Percentiles rank a stretch among this genome's conserved stretches.
These are phyloP conservation scores for Rhabdomys dilectus DNA, from an alignment of 2,113 vertebrate genomes.

Conservation along the genomic window DNA sequence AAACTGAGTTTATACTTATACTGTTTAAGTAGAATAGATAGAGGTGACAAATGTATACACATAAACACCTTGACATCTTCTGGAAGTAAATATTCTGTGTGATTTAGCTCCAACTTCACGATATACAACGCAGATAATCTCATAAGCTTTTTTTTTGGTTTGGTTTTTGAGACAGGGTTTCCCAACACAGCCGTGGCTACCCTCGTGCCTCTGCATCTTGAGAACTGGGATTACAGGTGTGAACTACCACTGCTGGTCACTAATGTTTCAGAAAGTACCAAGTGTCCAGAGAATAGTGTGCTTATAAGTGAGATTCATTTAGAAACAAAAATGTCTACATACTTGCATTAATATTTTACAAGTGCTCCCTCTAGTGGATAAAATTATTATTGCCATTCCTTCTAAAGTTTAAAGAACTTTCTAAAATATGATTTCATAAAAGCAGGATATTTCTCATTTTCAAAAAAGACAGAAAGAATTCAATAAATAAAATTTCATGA, in stretches of 20 bases:
- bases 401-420: background rate
- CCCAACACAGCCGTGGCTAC: no score
- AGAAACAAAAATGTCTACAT: slow-evolving; percentile 57
- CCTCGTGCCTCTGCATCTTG: background rate
- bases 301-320: slow-evolving; percentile 41
- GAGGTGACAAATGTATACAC: background rate
- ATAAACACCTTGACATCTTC: background rate
- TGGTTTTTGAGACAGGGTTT: background rate
- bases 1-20: slow-evolving; percentile 35
- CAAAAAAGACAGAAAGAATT: slow-evolving; percentile 39
- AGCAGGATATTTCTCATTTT: background rate
- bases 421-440: slow-evolving; percentile 4
- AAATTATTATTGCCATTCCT: slow-evolving; percentile 54
- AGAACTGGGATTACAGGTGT: background rate
- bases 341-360: slow-evolving; percentile 44
- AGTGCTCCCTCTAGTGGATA: slow-evolving; percentile 82
- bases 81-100: background rate
- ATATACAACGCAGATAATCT: background rate
- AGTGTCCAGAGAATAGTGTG: background rate
- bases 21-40: background rate
- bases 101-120: background rate
- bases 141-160: background rate
- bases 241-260: background rate
- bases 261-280: background rate
- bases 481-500: slow-evolving; percentile 38